Conservation (phyloP, 2,797 vertebrate genomes). For the Eulemur coronatus region DNA sequence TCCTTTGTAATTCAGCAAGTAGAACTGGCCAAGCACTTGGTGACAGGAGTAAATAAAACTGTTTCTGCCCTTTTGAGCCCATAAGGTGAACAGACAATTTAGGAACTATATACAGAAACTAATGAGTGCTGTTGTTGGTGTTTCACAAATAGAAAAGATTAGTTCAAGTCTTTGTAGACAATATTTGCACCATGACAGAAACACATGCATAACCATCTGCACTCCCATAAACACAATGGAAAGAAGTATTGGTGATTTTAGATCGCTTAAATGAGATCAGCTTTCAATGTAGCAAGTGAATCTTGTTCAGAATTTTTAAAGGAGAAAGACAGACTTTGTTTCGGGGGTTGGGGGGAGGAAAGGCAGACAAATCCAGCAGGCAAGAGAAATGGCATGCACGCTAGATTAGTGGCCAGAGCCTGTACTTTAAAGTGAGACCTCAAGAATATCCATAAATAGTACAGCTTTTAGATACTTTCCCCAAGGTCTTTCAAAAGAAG, state of each 20-base stretch:
- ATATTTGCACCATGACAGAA: neutral
- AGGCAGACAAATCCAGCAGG: neutral
- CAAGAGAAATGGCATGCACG: accelerated
- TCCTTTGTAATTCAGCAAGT: neutral
- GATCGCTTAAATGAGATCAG: neutral
- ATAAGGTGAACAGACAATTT: neutral
- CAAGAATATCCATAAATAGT: neutral
- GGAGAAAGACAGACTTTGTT: neutral
- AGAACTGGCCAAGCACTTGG: neutral
- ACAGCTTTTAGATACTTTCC: neutral
- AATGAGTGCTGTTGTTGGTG: neutral
- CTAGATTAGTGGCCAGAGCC: neutral
- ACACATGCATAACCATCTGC: too few species aligned
- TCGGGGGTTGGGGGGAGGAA: neutral
- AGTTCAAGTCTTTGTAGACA: neutral
- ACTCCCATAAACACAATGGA: neutral
- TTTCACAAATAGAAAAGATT: neutral
- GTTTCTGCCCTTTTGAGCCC: neutral
- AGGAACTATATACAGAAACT: neutral
- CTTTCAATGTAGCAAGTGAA: neutral
- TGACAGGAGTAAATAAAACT: neutral
- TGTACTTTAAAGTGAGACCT: neutral
- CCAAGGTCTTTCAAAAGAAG: neutral
- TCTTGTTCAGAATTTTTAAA: neutral
- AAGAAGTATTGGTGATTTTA: neutral